Evolutionary conservation across 2,113 vertebrate genomes (phyloP).

Genomic region (Alligator mississippiensis): DNA sequence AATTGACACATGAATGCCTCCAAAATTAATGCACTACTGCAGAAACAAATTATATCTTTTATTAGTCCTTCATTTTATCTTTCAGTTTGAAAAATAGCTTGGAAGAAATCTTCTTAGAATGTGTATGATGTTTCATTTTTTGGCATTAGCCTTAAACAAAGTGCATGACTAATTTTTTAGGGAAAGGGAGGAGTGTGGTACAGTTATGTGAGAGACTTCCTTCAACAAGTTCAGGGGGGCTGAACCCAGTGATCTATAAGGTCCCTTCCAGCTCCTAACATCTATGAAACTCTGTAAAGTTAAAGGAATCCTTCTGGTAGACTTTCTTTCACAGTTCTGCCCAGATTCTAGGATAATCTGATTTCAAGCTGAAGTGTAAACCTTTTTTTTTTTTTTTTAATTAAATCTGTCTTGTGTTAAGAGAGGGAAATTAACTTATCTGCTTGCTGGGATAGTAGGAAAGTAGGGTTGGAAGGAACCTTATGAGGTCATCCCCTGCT

Average conservation of each 20-base stretch:
- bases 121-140: background rate
- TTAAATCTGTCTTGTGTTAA: background rate
- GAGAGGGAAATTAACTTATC: background rate
- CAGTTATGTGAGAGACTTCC: background rate
- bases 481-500: too few species aligned
- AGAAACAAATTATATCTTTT: background rate
- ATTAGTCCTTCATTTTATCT: background rate
- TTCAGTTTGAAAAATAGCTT: background rate
- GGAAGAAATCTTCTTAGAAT: background rate
- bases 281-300: background rate
- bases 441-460: background rate
- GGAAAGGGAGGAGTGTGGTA: background rate
- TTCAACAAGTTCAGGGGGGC: too few species aligned
- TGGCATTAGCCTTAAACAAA: background rate
- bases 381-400: background rate
- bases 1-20: background rate
- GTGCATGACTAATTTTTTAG: background rate
- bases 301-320: background rate
- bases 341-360: background rate
- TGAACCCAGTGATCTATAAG: too few species aligned
- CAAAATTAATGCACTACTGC: background rate
- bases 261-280: too few species aligned
- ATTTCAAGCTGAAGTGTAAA: background rate
- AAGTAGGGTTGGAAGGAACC: too few species aligned
- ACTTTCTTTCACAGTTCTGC: background rate